Base-by-base conservation (phyloP, 1,140 invertebrate genomes). In the Lasioglossum baleicum region DNA sequence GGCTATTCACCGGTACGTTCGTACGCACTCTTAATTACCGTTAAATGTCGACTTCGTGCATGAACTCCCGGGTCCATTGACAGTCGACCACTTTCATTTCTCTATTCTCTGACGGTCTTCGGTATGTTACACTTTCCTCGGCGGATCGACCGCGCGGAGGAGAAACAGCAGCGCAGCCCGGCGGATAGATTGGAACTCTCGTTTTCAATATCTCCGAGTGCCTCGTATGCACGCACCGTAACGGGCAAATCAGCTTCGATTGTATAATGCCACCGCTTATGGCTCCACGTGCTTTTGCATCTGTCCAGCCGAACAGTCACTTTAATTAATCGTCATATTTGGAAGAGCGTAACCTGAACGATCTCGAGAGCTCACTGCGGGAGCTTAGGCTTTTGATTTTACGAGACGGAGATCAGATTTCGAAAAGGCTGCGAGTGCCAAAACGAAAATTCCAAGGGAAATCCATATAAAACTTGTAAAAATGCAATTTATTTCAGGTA, bases 81-180 rank as follows among this genome's bases (percentile, higher is more conserved):
- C 77, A 66, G 63, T 31, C 40, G 56, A 31, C 58, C 84, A 88
- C 90, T 91, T 92, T 92, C 91, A 89, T 91, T 92, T 91, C 89
- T 90, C 84, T 91, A 88, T 89, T 88, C 87, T 87, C 90, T 89
- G 90, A 90, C 90, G 90, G 90, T 90, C 90, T 82, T 58, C 70
- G 76, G 73, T 40, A 44, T 85, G 90, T 90, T 91, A 90, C 87
- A 92, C 90, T 91, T 92, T 92, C 90, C 85, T 80, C 90, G 80
- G 66, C n/a, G n/a, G 20, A 44, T 20, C 44, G 15, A 6, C 65
- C 7, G n/a, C 42, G 10, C 20, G 4, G 48, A 11, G 58, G 68
- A 56, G 60, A 65, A 44, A 71, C 44, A 65, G 26, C 26, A 26
- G 26, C 26, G 26, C 26, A 26, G 26, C 26, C 0, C 26, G 1